Percentiles rank a stretch among this genome's conserved stretches.
Evolutionary conservation across 2,113 vertebrate species (phyloP).

Genomic region (Megalops atlanticus): DNA sequence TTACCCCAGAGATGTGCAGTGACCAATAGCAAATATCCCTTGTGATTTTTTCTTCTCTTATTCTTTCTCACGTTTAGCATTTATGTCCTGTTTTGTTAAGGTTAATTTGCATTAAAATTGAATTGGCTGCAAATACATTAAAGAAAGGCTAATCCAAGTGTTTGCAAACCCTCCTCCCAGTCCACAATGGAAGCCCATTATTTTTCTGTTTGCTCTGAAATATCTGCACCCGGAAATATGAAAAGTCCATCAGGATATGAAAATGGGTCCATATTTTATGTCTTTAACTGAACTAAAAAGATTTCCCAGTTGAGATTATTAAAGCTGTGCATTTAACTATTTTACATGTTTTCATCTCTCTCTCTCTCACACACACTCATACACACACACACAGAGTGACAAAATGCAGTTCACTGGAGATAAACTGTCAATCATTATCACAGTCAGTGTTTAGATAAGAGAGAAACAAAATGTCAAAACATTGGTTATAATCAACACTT

Average conservation of each 20-base stretch:
- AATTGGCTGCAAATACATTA: slow-evolving; percentile 45
- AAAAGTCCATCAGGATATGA: slow-evolving; percentile 50
- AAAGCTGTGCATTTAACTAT: slow-evolving; percentile 3
- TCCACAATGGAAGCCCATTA: slow-evolving; percentile 49
- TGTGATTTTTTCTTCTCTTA: slow-evolving; percentile 30
- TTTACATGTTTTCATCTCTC: not conserved
- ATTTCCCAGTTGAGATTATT: not conserved
- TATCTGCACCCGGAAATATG: slow-evolving; percentile 55
- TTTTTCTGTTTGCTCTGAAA: slow-evolving; percentile 51
- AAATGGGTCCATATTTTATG: slow-evolving; percentile 43
- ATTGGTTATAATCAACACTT: no score
- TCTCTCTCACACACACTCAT: not conserved
- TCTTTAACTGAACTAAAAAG: not conserved
- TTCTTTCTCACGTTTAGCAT: slow-evolving; percentile 45
- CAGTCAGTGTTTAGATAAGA: not conserved
- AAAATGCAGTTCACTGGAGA: not conserved
- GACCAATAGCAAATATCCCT: not conserved
- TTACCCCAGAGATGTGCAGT: not conserved
- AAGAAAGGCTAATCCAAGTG: slow-evolving; percentile 53
- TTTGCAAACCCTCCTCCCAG: slow-evolving; percentile 44
- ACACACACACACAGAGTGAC: not conserved
- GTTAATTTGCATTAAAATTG: slow-evolving; percentile 57
- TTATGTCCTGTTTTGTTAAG: slow-evolving; percentile 37
- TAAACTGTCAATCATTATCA: not conserved
- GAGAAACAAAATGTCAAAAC: no score